Evolutionary conservation across 2,888 invertebrate genomes (phyloP).

Genomic region (Meiosimyza decipiens): DNA sequence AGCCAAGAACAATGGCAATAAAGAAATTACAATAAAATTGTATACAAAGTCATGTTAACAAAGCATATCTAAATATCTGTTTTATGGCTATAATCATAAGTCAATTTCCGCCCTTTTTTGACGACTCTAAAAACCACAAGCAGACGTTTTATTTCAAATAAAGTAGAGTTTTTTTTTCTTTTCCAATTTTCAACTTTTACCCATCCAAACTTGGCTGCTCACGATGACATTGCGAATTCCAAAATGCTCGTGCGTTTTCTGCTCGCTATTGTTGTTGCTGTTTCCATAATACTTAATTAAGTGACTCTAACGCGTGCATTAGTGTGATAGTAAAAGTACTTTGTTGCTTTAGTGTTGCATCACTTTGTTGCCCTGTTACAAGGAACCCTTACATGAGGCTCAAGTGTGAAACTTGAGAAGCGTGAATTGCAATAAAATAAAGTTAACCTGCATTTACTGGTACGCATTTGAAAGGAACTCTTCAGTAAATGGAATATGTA

Average conservation of each 20-base stretch:
- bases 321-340: slow-evolving; percentile 42
- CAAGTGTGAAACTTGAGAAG: slow-evolving; percentile 35
- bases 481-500: not conserved
- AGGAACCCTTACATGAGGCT: slow-evolving; percentile 7
- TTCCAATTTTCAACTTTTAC: not conserved
- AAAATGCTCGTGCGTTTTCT: not conserved
- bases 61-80: slow-evolving; percentile 51
- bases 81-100: slow-evolving; percentile 58
- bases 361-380: slow-evolving; percentile 5
- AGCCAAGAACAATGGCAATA: no score
- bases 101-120: slow-evolving; percentile 52
- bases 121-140: no score
- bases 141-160: no score
- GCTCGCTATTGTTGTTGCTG: slow-evolving; percentile 37
- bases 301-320: slow-evolving; percentile 28
- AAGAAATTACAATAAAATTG: no score
- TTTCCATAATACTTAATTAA: slow-evolving; percentile 41
- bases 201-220: slow-evolving; percentile 48
- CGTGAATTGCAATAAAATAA: slow-evolving; percentile 35
- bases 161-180: no score
- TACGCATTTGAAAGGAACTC: not conserved
- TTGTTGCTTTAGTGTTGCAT: slow-evolving; percentile 39
- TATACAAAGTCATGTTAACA: no score
- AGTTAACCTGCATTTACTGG: slow-evolving; percentile 31
- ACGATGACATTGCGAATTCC: slow-evolving; percentile 45